A percentile compares a stretch with the other conserved stretches of the same genome.
These are phyloP conservation scores for Coracias cyanogaster DNA, from an alignment of 2,797 vertebrate genomes.

Conservation along the genomic window DNA sequence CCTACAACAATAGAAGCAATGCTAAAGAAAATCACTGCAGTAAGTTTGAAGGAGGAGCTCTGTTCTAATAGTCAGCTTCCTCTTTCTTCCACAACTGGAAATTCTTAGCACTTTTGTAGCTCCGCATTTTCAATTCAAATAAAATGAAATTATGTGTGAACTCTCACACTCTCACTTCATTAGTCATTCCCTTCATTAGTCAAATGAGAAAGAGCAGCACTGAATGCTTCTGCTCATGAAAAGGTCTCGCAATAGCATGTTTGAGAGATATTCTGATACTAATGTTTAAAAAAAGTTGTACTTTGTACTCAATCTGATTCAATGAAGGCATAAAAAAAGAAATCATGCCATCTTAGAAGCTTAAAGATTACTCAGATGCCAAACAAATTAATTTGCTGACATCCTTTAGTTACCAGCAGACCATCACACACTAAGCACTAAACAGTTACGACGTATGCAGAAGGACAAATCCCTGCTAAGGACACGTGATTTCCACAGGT, in stretches of 20 bases:
- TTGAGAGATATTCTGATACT: not conserved
- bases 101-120: not conserved
- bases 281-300: not conserved
- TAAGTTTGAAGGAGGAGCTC: not conserved
- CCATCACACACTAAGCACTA: not conserved
- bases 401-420: not conserved
- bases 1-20: not conserved
- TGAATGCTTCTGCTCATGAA: not conserved
- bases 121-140: constrained; percentile 11
- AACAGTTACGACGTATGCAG: rapidly evolving
- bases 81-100: not conserved
- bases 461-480: not conserved
- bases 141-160: not conserved
- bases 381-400: not conserved
- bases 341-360: not conserved
- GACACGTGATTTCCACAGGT: not conserved
- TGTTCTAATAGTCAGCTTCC: not conserved
- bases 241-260: not conserved
- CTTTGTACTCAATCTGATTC: not conserved
- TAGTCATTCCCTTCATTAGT: not conserved
- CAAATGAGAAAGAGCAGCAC: not conserved
- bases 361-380: not conserved
- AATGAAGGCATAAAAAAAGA: not conserved
- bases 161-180: not conserved
- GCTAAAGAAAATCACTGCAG: not conserved